Base-by-base conservation (phyloP, 53 echinoderm and acorn worm species). In the Crossaster papposus region DNA sequence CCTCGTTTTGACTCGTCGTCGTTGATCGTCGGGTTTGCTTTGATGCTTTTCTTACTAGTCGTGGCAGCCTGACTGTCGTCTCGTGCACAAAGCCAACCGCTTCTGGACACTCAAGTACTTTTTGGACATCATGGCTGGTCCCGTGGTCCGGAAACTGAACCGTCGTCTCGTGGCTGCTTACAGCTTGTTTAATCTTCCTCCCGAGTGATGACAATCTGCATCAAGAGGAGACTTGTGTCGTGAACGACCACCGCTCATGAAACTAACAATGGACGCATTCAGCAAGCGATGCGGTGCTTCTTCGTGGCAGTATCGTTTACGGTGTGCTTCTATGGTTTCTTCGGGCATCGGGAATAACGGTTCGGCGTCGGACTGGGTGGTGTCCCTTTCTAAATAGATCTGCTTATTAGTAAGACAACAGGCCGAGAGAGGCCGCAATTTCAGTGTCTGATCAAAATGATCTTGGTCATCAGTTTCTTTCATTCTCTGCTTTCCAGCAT, bases 321-420 rank as follows among this genome's bases (percentile, higher is more conserved):
- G 24, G 62, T 35, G 1, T 86, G 85, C 65, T 80, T n/a, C n/a
- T 26, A 7, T 70, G 70, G 54, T 90, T 92, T 33, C 78, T 92
- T 14, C 94, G 82, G 53, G 92, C 88, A 38, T 94, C 94, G 11
- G 94, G 94, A 64, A 94, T 90, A 3, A 92, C 92, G 73, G n/a
- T 90, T 94, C 0, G 90, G 54, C 17, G 82, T 74, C 8, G 85
- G 64, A 29, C 65, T 78, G 22, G 58, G 52, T 64, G 37, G 53
- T 1, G 80, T 24, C 29, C 55, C 63, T 30, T 17, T 28, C 10
- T 72, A 52, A 17, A 14, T 75, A 44, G 44, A 29, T 24, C 54
- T 28, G 77, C 77, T n/a, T 23, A 86, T 68, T 20, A 91, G 68
- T 7, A 91, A 65, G 91, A 36, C 36, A 86, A 33, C 70, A 85